A percentile compares a stretch with the other conserved stretches of the same genome.
phyloP scores from a whole-genome alignment of 2,888 invertebrate species.

The Hirudinaria manillensis region DNA sequence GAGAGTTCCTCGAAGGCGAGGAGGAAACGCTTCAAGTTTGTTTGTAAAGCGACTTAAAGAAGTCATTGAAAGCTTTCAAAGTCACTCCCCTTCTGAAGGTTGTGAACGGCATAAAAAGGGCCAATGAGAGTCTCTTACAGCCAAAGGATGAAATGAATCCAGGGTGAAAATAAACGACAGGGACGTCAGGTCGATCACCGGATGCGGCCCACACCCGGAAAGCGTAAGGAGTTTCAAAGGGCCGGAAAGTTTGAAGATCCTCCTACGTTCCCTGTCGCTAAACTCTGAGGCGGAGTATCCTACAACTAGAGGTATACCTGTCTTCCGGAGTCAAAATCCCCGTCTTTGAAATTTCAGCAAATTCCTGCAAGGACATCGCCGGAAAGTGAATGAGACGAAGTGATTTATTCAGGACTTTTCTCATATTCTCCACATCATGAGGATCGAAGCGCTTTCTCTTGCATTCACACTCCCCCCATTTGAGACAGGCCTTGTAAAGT shows the following conservation, averaged over 20 bases:
- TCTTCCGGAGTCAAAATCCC: constrained; percentile 35
- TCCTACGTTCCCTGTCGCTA: not conserved
- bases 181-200: too few relatives aligned
- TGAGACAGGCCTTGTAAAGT: constrained; percentile 41
- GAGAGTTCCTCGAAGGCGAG: too few relatives aligned
- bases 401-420: constrained; percentile 41
- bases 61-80: too few relatives aligned
- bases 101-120: too few relatives aligned
- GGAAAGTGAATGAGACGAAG: constrained; percentile 45
- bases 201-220: too few relatives aligned
- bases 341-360: constrained; percentile 34
- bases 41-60: too few relatives aligned
- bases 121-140: too few relatives aligned
- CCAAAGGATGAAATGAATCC: too few relatives aligned
- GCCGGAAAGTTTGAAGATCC: not conserved
- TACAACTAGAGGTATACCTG: not conserved
- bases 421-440: not conserved
- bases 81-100: too few relatives aligned
- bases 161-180: too few relatives aligned
- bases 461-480: constrained; percentile 45
- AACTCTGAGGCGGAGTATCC: not conserved
- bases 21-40: too few relatives aligned
- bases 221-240: too few relatives aligned
- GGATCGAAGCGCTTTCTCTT: constrained; percentile 18
- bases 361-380: constrained; percentile 39